phyloP scores from a whole-genome alignment of 2,888 invertebrate genomes.

The Tipula vernalis region DNA sequence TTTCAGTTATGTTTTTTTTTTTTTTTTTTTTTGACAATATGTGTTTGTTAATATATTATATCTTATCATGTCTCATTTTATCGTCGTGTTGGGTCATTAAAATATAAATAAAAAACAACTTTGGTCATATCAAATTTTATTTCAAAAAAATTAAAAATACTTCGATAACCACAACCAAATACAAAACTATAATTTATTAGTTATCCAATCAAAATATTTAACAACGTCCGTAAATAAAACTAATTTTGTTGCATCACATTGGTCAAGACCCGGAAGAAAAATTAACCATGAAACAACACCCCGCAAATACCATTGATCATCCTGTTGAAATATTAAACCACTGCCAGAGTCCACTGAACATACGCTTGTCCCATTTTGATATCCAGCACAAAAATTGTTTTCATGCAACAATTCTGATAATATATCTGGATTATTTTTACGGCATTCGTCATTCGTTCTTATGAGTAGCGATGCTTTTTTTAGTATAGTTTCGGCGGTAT shows the following conservation, averaged over 20 bases:
- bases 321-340: not conserved
- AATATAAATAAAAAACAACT: too few relatives aligned
- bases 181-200: not conserved
- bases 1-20: too few relatives aligned
- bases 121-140: too few relatives aligned
- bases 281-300: conserved; percentile 18
- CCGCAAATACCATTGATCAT: conserved; percentile 13
- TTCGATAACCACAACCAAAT: too few relatives aligned
- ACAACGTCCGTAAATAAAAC: conserved; percentile 37
- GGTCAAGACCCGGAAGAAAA: conserved; percentile 20
- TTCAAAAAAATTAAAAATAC: too few relatives aligned
- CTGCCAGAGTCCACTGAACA: not conserved
- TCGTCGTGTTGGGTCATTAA: too few relatives aligned
- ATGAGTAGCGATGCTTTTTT: not conserved
- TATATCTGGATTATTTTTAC: not conserved
- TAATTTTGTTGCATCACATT: conserved; percentile 37
- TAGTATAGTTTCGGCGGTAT: not conserved
- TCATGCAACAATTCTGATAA: not conserved
- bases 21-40: too few relatives aligned
- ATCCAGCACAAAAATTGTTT: not conserved
- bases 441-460: not conserved
- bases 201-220: conserved; percentile 27
- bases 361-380: not conserved
- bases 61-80: too few relatives aligned
- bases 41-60: too few relatives aligned